These are phyloP conservation scores for Pocillopora meandrina DNA, from an alignment of 92 coral and sea anemone species.

Conservation along the genomic window DNA sequence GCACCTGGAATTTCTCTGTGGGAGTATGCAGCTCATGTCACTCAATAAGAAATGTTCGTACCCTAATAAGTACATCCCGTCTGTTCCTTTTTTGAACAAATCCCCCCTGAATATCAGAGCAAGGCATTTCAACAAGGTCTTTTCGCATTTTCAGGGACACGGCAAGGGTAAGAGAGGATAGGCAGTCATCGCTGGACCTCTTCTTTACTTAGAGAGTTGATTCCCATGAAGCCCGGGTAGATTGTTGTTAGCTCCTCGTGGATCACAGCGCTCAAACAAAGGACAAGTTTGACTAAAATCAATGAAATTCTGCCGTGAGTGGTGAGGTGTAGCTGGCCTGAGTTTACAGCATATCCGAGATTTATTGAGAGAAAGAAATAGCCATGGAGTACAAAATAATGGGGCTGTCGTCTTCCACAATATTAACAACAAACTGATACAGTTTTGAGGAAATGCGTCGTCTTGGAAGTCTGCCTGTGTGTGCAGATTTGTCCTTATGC, in stretches of 20 bases:
- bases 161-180: conserved; percentile 11
- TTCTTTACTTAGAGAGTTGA: neutral
- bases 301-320: neutral
- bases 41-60: too few relatives aligned
- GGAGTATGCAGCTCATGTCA: too few relatives aligned
- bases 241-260: neutral
- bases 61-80: too few relatives aligned
- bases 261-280: neutral
- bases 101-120: neutral
- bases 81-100: too few relatives aligned
- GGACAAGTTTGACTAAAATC: neutral
- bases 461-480: too few relatives aligned
- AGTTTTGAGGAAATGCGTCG: too few relatives aligned
- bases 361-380: neutral
- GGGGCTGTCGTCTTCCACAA: too few relatives aligned
- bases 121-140: neutral
- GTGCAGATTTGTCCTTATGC: too few relatives aligned
- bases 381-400: too few relatives aligned
- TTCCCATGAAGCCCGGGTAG: neutral
- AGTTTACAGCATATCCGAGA: neutral
- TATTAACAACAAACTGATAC: too few relatives aligned
- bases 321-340: neutral
- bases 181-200: neutral
- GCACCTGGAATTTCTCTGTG: too few relatives aligned
- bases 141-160: conserved; percentile 13